Conservation (phyloP, 2,888 invertebrate species). For the Metalampra italica region DNA sequence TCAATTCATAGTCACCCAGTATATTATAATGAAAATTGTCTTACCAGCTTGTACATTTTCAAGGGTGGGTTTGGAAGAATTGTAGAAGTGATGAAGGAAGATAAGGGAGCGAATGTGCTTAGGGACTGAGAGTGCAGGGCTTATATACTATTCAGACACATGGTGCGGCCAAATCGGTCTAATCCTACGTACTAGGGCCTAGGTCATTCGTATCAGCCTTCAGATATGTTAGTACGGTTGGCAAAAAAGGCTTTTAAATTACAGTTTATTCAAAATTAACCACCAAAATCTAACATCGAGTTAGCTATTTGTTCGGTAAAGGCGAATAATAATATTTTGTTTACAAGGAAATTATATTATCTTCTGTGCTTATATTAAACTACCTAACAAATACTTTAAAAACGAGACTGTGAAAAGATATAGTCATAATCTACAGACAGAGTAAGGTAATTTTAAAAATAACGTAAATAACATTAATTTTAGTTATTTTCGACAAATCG, state of each 20-base stretch:
- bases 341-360: too few relatives aligned
- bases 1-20: too few relatives aligned
- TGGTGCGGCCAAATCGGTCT: constrained; percentile 62
- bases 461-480: too few relatives aligned
- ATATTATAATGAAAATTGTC: constrained; percentile 22
- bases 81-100: constrained; percentile 45
- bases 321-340: too few relatives aligned
- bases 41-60: constrained; percentile 82
- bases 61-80: constrained; percentile 41
- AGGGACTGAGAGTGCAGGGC: constrained; percentile 37
- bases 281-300: neutral
- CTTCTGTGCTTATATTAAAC: too few relatives aligned
- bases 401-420: too few relatives aligned
- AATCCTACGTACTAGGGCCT: constrained; percentile 66
- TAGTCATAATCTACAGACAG: too few relatives aligned
- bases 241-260: constrained; percentile 39
- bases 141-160: constrained; percentile 69
- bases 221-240: constrained; percentile 40
- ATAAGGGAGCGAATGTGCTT: constrained; percentile 66
- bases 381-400: too few relatives aligned
- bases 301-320: too few relatives aligned
- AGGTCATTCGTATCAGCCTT: constrained; percentile 59
- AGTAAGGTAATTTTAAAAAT: too few relatives aligned
- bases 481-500: too few relatives aligned
- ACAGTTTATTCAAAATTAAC: too few relatives aligned